Evolutionary conservation across 1,140 invertebrate species (phyloP).

Genomic region (Callitettix versicolor): DNA sequence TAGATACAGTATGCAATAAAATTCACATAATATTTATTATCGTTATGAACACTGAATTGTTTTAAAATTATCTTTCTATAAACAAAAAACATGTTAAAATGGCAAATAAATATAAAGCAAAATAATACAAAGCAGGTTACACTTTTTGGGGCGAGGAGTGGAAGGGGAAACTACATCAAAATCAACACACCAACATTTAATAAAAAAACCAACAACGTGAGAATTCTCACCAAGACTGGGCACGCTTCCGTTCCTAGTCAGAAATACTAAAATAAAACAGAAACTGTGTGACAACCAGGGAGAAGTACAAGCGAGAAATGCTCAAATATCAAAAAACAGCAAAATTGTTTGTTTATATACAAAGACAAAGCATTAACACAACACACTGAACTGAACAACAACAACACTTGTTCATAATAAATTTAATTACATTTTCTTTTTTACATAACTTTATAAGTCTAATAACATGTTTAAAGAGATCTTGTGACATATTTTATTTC

Average conservation of each 20-base stretch:
- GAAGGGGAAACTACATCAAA: conserved; percentile 4
- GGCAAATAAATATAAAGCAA: conserved; percentile 3
- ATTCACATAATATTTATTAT: too few relatives aligned
- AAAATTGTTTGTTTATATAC: conserved; percentile 6
- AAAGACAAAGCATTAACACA: conserved; percentile 9
- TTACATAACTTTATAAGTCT: too few relatives aligned
- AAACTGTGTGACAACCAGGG: conserved; percentile 17
- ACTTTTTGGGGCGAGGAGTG: background rate
- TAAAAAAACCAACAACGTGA: conserved; percentile 35
- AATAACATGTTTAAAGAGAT: too few relatives aligned
- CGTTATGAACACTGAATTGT: too few relatives aligned
- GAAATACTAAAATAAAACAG: conserved; percentile 51
- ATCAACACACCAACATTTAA: conserved; percentile 23
- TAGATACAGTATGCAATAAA: too few relatives aligned
- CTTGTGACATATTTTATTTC: too few relatives aligned
- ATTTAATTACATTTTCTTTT: too few relatives aligned
- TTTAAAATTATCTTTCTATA: too few relatives aligned
- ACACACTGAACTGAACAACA: background rate
- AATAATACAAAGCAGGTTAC: background rate
- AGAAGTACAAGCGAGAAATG: background rate
- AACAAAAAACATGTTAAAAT: too few relatives aligned
- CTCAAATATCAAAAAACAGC: background rate
- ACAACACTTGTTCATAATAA: background rate
- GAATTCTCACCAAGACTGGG: conserved; percentile 59
- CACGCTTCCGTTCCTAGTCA: conserved; percentile 61